phyloP scores from a whole-genome alignment of 2,888 invertebrate genomes.

The Melikaiella ostensackeni region DNA sequence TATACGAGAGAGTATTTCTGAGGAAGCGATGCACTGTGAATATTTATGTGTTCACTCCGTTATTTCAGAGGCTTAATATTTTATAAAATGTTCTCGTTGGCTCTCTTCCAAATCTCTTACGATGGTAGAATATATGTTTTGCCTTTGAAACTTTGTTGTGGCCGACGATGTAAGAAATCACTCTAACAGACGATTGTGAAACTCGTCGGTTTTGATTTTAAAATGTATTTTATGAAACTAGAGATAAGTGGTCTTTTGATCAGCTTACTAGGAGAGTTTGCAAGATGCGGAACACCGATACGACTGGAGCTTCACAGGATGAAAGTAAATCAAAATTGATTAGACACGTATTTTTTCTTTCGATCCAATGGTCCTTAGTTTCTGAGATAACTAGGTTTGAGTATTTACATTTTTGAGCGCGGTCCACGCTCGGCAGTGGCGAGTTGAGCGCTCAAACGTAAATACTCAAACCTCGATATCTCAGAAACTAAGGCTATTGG shows the following conservation, averaged over 20 bases:
- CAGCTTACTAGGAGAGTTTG: too few relatives aligned
- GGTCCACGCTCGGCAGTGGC: too few relatives aligned
- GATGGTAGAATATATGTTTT: conserved; percentile 1
- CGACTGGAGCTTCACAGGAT: too few relatives aligned
- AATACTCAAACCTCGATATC: too few relatives aligned
- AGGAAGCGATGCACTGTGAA: conserved; percentile 65
- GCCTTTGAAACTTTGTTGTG: conserved; percentile 6
- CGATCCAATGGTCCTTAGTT: too few relatives aligned
- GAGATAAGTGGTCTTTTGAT: background rate
- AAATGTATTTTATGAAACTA: background rate
- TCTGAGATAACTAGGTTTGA: too few relatives aligned
- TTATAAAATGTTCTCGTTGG: conserved; percentile 27
- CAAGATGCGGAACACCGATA: too few relatives aligned
- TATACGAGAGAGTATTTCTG: conserved; percentile 57
- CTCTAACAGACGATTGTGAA: background rate
- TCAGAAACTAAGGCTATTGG: too few relatives aligned
- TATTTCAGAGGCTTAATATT: conserved; percentile 6
- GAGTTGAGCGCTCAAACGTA: too few relatives aligned
- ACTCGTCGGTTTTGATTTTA: background rate
- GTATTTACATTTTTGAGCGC: too few relatives aligned
- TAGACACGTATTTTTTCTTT: too few relatives aligned
- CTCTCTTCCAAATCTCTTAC: conserved; percentile 21
- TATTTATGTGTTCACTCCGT: conserved; percentile 64
- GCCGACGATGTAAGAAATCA: conserved; percentile 6
- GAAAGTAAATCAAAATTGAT: too few relatives aligned